These are phyloP conservation scores for Steinernema khuongi DNA, from an alignment of 1,140 invertebrate species.

Conservation along the genomic window DNA sequence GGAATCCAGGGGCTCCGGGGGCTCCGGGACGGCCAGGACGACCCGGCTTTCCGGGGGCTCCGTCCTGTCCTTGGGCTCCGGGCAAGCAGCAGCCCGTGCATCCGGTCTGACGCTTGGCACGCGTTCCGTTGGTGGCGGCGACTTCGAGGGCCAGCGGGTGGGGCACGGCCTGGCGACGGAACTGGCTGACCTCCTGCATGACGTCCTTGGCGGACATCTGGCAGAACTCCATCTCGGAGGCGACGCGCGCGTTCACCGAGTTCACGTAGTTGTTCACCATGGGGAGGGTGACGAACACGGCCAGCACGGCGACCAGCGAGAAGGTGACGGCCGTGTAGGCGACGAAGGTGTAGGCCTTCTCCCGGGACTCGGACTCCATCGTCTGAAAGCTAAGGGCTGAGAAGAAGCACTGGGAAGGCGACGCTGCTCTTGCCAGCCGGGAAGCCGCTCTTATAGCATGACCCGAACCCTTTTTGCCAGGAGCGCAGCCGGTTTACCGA, in stretches of 20 bases:
- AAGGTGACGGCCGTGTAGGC: slow-evolving; percentile 48
- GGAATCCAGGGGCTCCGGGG: slow-evolving; percentile 9
- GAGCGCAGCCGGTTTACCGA: neutral
- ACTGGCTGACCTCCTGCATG: slow-evolving; percentile 55
- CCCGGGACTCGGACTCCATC: slow-evolving; percentile 14
- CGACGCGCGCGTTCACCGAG: slow-evolving; percentile 50
- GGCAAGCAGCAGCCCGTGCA: slow-evolving; percentile 32
- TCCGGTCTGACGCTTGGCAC: slow-evolving; percentile 15
- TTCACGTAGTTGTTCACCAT: slow-evolving; percentile 59
- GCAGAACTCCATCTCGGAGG: slow-evolving; percentile 58
- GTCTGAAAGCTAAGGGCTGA: neutral
- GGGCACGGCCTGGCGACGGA: slow-evolving; percentile 23
- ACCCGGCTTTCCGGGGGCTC: slow-evolving; percentile 24
- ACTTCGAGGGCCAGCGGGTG: neutral
- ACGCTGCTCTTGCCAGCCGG: neutral
- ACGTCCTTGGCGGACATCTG: slow-evolving; percentile 55
- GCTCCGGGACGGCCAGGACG: slow-evolving; percentile 27
- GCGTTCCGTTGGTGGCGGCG: neutral
- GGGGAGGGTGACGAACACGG: slow-evolving; percentile 56
- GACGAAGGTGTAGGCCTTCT: slow-evolving; percentile 12
- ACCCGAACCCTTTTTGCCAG: slow-evolving; percentile 4
- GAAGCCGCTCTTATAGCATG: slow-evolving; percentile 9
- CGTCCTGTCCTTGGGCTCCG: slow-evolving; percentile 23
- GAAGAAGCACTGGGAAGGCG: neutral
- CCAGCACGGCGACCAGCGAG: slow-evolving; percentile 51